Conservation (phyloP, 2,797 vertebrate species). For the Tapera naevia region DNA sequence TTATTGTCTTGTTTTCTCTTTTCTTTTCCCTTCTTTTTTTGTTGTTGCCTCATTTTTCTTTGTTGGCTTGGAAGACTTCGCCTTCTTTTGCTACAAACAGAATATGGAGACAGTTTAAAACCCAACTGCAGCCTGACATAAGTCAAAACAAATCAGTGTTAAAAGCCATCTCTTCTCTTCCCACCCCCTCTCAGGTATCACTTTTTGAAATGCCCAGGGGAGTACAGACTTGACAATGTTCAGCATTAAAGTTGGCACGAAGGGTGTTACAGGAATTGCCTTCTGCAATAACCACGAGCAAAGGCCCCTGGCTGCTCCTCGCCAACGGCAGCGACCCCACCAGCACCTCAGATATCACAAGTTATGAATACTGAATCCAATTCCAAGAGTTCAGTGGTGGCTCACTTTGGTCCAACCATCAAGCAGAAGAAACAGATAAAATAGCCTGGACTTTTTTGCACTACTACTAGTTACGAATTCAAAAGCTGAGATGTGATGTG, state of each 20-base stretch:
- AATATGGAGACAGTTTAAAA: not conserved
- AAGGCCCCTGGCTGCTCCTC: not conserved
- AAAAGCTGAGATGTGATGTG: not conserved
- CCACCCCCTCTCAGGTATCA: not conserved
- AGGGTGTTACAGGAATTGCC: not conserved
- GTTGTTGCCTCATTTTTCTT: slow-evolving; percentile 82
- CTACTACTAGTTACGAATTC: not conserved
- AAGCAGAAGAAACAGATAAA: not conserved
- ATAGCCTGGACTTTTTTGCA: not conserved
- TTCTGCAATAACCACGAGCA: not conserved
- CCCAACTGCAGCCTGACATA: not conserved
- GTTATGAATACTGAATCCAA: not conserved
- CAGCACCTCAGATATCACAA: not conserved
- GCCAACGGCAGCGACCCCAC: not conserved
- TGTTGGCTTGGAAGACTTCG: slow-evolving; percentile 81
- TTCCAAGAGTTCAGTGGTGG: not conserved
- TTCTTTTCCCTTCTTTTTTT: slow-evolving; percentile 84
- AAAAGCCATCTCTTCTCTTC: not conserved
- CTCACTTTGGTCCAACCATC: not conserved
- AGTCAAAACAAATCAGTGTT: not conserved
- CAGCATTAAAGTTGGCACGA: rapidly evolving
- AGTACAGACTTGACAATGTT: not conserved
- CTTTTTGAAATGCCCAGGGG: not conserved
- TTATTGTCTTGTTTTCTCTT: slow-evolving; percentile 67
- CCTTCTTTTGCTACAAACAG: slow-evolving; percentile 85